Percentiles rank a stretch among this genome's conserved stretches.
phyloP scores from a whole-genome alignment of 2,113 vertebrate species.

The Paracanthobrama guichenoti region DNA sequence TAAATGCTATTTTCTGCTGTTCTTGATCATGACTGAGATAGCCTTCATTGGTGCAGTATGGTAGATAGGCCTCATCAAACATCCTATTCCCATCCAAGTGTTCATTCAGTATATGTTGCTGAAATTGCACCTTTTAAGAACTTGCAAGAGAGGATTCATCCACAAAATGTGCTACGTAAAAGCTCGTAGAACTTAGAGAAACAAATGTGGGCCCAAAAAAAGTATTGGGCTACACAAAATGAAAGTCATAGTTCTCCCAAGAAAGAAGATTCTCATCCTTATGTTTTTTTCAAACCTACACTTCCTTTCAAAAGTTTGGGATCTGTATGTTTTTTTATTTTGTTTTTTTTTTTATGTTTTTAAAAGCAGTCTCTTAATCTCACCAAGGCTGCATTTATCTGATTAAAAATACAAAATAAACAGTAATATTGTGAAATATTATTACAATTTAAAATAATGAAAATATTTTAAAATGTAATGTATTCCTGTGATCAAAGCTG shows the following conservation, averaged over 20 bases:
- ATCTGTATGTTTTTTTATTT: too few relatives aligned
- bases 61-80: not conserved
- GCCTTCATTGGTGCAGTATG: not conserved
- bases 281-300: not conserved
- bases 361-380: too few relatives aligned
- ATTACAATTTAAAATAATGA: too few relatives aligned
- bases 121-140: not conserved
- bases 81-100: constrained; percentile 3
- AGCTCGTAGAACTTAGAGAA: not conserved
- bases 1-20: constrained; percentile 10
- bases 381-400: too few relatives aligned
- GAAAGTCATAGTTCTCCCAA: not conserved
- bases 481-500: too few relatives aligned
- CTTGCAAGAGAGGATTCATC: not conserved
- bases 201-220: not conserved
- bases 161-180: not conserved
- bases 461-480: too few relatives aligned
- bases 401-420: too few relatives aligned
- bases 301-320: too few relatives aligned
- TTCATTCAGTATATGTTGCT: not conserved
- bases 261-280: not conserved
- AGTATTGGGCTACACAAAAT: not conserved
- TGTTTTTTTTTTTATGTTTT: too few relatives aligned
- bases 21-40: constrained; percentile 26
- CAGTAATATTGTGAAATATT: too few relatives aligned